Base-by-base conservation (phyloP, 2,113 vertebrate genomes). In the Uropsilus gracilis region DNA sequence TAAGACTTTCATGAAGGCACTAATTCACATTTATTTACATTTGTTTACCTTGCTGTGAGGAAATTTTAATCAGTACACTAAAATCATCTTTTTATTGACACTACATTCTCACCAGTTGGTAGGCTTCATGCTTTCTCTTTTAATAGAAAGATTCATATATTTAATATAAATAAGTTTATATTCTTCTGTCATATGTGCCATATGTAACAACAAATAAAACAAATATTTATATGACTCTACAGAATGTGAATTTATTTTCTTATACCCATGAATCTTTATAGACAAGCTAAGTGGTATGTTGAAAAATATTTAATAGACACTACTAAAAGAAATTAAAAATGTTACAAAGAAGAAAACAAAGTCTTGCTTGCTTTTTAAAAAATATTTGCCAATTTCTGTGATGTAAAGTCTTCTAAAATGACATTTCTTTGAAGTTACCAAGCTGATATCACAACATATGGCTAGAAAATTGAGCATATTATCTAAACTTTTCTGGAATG, bases 71-170 rank as follows among this genome's bases (percentile, higher is more conserved):
- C 66, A n/a, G 28, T 63, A 59, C 12, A 85, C 97, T 84, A 84
- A 96, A 97, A 94, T 17, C 28, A 94, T 91, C 4, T 61, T 42
- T 24, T 75, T 96, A 95, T 85, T 66, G 93, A 94, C 75, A 78
- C 11, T 81, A 17, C 10, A 44, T 87, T 95, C 61, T 57, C 68
- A 90, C 37, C 61, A 76, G 63, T 34, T 95, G 48, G 6, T 86
- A 92, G 95, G 13, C 50, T 13, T 0, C 2, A 3, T 87, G 24
- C 3, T 89, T 97, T 17, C 3, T n/a, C 42, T 94, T 93, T 83
- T 4, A 18, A 81, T 57, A 80, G 8, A 68, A 1, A 73, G 8
- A 64, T 94, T 50, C 95, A 42, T 8, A 16, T 91, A 32, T 8
- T 85, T 5, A 66, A n/a, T 18, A 55, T 26, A 72, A 85, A 28